These are phyloP conservation scores for Saguinus midas DNA, from an alignment of 2,113 vertebrate genomes.

Conservation along the genomic window DNA sequence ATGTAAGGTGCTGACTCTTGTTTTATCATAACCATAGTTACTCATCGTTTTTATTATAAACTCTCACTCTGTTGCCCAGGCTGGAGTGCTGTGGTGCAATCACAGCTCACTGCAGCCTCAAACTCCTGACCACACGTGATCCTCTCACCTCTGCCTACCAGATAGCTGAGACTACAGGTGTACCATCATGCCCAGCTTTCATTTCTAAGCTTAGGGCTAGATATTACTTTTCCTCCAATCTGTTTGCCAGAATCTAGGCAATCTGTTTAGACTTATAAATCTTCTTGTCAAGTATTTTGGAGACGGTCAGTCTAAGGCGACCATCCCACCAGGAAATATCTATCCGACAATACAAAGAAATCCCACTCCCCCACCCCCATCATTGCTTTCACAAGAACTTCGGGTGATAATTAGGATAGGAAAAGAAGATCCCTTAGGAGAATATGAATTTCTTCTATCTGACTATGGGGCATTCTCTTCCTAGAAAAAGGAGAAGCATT, in stretches of 20 bases:
- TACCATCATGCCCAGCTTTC: no score
- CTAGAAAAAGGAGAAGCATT: not conserved
- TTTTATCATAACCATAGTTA: not conserved
- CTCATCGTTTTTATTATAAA: not conserved
- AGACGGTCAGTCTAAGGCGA: not conserved
- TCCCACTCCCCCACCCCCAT: no score
- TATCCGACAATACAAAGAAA: not conserved
- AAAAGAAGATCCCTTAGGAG: not conserved
- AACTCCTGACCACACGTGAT: no score
- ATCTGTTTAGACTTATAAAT: not conserved
- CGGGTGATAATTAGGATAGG: not conserved
- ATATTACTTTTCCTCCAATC: not conserved
- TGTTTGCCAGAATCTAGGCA: not conserved
- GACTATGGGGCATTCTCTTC: not conserved
- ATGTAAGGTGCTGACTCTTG: not conserved
- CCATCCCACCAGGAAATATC: not conserved
- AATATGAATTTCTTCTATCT: not conserved
- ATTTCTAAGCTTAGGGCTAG: not conserved
- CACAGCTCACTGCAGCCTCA: no score
- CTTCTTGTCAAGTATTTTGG: not conserved
- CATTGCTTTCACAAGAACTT: not conserved
- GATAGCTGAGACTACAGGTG: no score
- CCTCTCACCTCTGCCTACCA: no score
- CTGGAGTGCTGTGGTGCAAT: no score
- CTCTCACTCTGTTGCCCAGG: no score